A percentile compares a stretch with the other conserved stretches of the same genome.
Evolutionary conservation across 2,888 invertebrate species (phyloP).

Genomic region (Nesidiocoris tenuis): DNA sequence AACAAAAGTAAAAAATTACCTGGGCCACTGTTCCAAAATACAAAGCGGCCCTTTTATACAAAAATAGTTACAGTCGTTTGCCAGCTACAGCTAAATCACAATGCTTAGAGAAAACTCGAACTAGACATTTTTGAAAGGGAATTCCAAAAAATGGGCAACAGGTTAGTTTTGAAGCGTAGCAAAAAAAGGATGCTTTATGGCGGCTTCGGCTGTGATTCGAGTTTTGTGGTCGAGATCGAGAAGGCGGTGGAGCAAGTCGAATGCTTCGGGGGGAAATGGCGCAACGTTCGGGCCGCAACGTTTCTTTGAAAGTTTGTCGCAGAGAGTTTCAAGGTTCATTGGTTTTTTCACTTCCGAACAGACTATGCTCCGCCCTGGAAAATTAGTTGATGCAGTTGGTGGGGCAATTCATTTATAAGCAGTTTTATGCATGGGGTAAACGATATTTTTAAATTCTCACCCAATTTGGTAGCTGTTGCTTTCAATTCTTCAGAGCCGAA

Average conservation of each 20-base stretch:
- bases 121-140: background rate
- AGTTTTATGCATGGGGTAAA: too few species aligned
- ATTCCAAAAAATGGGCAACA: background rate
- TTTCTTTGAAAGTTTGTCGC: constrained; percentile 49
- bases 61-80: too few species aligned
- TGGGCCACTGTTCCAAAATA: too few species aligned
- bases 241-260: constrained; percentile 68
- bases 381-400: too few species aligned
- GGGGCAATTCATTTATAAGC: too few species aligned
- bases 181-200: constrained; percentile 75
- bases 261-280: constrained; percentile 69
- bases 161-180: constrained; percentile 32
- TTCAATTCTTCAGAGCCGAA: constrained; percentile 72
- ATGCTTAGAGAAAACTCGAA: background rate
- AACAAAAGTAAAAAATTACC: too few species aligned
- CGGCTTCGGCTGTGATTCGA: constrained; percentile 71
- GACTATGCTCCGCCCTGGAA: constrained; percentile 51
- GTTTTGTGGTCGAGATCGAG: constrained; percentile 76
- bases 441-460: constrained; percentile 57
- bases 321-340: constrained; percentile 54
- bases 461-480: constrained; percentile 66
- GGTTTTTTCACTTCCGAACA: constrained; percentile 52
- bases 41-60: too few species aligned
- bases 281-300: constrained; percentile 5
- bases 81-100: too few species aligned